A percentile compares a stretch with the other conserved stretches of the same genome.
These are phyloP conservation scores for Paralvinella palmiformis DNA, from an alignment of 1,140 invertebrate species.

Conservation along the genomic window DNA sequence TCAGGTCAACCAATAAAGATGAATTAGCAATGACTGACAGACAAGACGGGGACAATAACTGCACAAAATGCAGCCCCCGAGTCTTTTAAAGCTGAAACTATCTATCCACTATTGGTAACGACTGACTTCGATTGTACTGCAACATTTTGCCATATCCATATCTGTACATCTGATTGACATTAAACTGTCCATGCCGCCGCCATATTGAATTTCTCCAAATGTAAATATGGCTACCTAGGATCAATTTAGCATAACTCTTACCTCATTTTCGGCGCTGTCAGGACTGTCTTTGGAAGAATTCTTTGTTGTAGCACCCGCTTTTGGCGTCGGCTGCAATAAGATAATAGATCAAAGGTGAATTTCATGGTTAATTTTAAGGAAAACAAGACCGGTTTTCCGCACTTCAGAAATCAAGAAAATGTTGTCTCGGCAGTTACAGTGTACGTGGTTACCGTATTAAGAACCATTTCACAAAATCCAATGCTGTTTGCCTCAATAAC, in stretches of 20 bases:
- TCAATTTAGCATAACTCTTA: conserved; percentile 22
- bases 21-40: not conserved
- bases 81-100: not conserved
- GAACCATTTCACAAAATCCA: not conserved
- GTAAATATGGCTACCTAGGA: not conserved
- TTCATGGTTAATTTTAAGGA: not conserved
- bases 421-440: not conserved
- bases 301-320: conserved; percentile 51
- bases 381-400: not conserved
- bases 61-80: not conserved
- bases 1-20: no score
- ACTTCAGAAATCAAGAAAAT: not conserved
- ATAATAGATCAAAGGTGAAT: conserved; percentile 7
- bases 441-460: not conserved
- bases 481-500: not conserved
- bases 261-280: conserved; percentile 52
- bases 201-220: conserved; percentile 24
- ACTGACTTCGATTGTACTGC: not conserved
- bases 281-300: conserved; percentile 49
- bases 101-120: not conserved
- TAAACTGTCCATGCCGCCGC: conserved; percentile 33
- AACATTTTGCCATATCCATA: no score
- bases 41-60: not conserved
- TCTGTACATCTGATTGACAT: no score
- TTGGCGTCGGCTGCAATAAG: conserved; percentile 51